These are phyloP conservation scores for Chrysogorgia sp. DNA, from an alignment of 92 coral and sea anemone species.

Conservation along the genomic window DNA sequence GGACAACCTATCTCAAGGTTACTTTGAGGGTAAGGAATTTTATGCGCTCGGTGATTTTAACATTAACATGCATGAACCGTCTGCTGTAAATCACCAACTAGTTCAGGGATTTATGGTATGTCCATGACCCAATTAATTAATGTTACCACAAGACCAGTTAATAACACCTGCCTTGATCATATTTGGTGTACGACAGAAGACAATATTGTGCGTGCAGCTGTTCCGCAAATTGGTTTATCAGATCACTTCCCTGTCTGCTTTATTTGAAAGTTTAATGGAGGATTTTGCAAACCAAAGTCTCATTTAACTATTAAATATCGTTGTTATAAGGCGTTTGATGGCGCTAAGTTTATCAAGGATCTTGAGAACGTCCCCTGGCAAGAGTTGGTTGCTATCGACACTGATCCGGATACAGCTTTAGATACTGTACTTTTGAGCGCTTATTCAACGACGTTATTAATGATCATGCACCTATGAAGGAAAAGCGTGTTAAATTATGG, in stretches of 20 bases:
- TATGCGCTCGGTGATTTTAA: slow-evolving; percentile 38
- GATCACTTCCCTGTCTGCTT: slow-evolving; percentile 40
- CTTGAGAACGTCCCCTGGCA: slow-evolving; percentile 35
- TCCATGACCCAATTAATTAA: slow-evolving; percentile 33
- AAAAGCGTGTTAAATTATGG: slow-evolving; percentile 23
- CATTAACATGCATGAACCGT: slow-evolving; percentile 37
- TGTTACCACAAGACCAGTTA: slow-evolving; percentile 29
- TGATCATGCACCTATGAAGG: slow-evolving; percentile 15
- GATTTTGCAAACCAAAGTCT: slow-evolving; percentile 1
- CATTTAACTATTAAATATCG: slow-evolving; percentile 42
- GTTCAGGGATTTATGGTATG: slow-evolving; percentile 18
- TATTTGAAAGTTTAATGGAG: slow-evolving; percentile 31
- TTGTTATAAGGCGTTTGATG: slow-evolving; percentile 30
- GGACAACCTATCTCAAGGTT: slow-evolving; percentile 38
- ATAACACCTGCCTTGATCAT: slow-evolving; percentile 25
- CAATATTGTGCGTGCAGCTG: slow-evolving; percentile 19
- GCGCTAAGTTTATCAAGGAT: slow-evolving; percentile 8
- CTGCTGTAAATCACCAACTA: slow-evolving; percentile 26
- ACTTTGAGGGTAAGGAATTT: slow-evolving; percentile 31
- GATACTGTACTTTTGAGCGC: not conserved
- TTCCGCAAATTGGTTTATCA: slow-evolving; percentile 40
- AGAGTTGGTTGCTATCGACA: not conserved
- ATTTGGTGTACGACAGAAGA: slow-evolving; percentile 35
- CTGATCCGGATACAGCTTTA: slow-evolving; percentile 7
- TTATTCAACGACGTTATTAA: slow-evolving; percentile 10